These are phyloP conservation scores for Nycteola revayana DNA, from an alignment of 2,888 invertebrate species.

Conservation along the genomic window DNA sequence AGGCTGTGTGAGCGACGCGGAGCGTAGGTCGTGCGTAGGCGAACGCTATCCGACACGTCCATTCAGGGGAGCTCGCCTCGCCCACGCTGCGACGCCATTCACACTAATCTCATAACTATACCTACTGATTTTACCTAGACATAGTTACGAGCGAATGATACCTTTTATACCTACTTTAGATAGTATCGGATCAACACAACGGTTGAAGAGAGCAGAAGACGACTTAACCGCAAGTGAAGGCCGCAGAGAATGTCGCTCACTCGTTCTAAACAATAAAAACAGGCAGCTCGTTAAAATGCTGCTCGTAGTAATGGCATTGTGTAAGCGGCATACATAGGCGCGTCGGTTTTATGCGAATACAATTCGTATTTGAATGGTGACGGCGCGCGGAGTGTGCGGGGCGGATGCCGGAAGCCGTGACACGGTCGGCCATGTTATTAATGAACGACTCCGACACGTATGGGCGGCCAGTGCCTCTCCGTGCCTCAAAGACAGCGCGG, in stretches of 20 bases:
- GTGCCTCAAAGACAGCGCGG: conserved; percentile 20
- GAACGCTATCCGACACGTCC: conserved; percentile 55
- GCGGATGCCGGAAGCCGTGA: conserved; percentile 69
- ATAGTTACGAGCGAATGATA: too few species aligned
- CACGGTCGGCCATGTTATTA: conserved; percentile 69
- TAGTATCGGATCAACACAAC: too few species aligned
- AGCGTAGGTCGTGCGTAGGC: conserved; percentile 48
- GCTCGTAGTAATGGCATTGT: conserved; percentile 41
- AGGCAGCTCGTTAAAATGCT: conserved; percentile 38
- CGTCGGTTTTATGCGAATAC: conserved; percentile 58
- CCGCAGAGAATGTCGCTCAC: conserved; percentile 24
- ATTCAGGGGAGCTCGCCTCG: conserved; percentile 65
- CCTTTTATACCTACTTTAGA: too few species aligned
- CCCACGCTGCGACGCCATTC: conserved; percentile 48
- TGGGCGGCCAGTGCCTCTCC: conserved; percentile 44
- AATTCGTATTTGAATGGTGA: conserved; percentile 67
- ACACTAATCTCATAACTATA: conserved; percentile 55
- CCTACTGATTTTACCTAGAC: conserved; percentile 38
- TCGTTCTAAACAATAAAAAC: conserved; percentile 37
- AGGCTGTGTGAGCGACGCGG: conserved; percentile 14
- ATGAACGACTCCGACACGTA: conserved; percentile 61
- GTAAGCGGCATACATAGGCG: conserved; percentile 32
- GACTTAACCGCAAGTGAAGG: too few species aligned
- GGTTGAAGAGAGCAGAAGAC: too few species aligned
- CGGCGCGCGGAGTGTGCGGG: conserved; percentile 33